A percentile compares a stretch with the other conserved stretches of the same genome.
phyloP scores from a whole-genome alignment of 2,888 invertebrate genomes.

The Lochmaea capreae region DNA sequence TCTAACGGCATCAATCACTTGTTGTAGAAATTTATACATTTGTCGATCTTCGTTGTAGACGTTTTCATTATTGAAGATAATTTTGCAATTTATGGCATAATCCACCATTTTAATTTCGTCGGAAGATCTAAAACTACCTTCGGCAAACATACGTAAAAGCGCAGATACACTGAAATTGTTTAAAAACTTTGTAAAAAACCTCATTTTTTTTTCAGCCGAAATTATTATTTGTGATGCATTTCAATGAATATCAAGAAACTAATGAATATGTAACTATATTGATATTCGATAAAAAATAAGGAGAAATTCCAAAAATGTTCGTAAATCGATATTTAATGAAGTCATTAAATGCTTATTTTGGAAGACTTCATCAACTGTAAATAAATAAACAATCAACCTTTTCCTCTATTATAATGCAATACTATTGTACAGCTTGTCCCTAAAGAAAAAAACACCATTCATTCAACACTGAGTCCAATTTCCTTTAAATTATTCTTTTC shows the following conservation, averaged over 20 bases:
- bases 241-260: background rate
- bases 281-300: background rate
- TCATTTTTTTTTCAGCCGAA: constrained; percentile 22
- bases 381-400: background rate
- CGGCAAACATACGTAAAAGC: constrained; percentile 41
- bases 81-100: constrained; percentile 40
- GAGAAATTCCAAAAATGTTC: constrained; percentile 1
- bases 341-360: constrained; percentile 20
- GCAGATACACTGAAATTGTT: constrained; percentile 38
- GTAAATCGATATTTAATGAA: constrained; percentile 10
- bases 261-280: background rate
- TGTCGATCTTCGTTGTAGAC: constrained; percentile 30
- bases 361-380: background rate
- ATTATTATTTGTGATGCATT: background rate
- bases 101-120: constrained; percentile 44
- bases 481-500: no score
- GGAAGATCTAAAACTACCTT: constrained; percentile 39
- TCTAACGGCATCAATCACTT: constrained; percentile 36
- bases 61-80: constrained; percentile 38
- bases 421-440: no score
- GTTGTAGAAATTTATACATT: constrained; percentile 40
- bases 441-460: no score
- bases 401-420: background rate
- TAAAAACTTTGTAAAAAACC: constrained; percentile 41
- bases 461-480: no score